Evolutionary conservation across 2,797 vertebrate species (phyloP), one percentile per base, ranked within the genome.

Genomic region (Poeciliopsis gracilis): DNA sequence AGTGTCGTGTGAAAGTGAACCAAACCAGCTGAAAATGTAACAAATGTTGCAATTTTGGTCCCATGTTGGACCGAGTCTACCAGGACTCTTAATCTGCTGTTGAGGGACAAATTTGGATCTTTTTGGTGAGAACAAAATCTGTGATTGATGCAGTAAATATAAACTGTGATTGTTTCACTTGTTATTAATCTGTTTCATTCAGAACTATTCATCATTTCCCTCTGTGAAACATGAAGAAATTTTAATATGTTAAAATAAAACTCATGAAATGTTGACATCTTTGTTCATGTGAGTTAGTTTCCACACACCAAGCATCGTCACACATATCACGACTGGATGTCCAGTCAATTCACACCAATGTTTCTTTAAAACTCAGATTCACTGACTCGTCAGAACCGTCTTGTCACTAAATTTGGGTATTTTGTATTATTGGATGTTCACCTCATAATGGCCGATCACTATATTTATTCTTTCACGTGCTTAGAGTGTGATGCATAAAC

Each of bases 401-500:
- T 12, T 28, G 36, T 41, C 38, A 16, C 41, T 0, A 11, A 16
- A 11, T 49, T 23, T 47, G 25, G 15, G 15, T 49, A 6, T 51
- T 74, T 36, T 6, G 9, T 51, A n/a, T 41, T 57, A 13, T 74
- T 41, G 25, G 18, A 45, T 12, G 6, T 25, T 28, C 15, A 6
- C 28, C 41, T 53, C 55, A 38, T 73, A 16, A 25, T 63, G 23
- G 55, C 36, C 28, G n/a, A 59, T 75, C 41, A 38, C 15, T 74
- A 36, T 28, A 41, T 75, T 45, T 83, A 45, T 47, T 73, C 61
- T 13, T 77, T 70, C 8, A 1, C 72, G 73, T 77, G 2, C 8
- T 46, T n/a, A 6, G 1, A 53, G 73, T 78, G 43, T 76, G 80
- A 77, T 81, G 55, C 71, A 55, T 82, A 25, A 82, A 81, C 38